Base-by-base conservation (phyloP, 2,797 vertebrate species). In the Chlorospingus semifuscus region DNA sequence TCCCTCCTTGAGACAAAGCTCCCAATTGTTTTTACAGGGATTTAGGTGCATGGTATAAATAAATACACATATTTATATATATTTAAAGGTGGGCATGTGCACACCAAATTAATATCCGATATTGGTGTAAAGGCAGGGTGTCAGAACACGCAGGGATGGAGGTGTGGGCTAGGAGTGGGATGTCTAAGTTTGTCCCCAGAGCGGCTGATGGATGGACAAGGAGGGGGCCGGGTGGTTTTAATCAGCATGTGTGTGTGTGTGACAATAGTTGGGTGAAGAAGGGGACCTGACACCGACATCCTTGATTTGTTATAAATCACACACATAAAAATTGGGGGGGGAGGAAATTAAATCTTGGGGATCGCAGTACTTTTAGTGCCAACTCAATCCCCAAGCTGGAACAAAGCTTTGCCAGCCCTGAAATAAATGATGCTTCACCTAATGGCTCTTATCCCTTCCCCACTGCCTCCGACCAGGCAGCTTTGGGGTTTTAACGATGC, bases 331-430 rank as follows among this genome's bases (percentile, higher is more conserved):
- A 82, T 32, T 12, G 21, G 18, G 10, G 6, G 10, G 11, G 26
- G 14, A 5, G 8, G 3, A 3, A 65, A 91, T 86, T 85, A 93
- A 91, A 93, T 90, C 82, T 13, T 8, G 44, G 76, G 72, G 66
- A 91, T 79, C 37, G 0, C 1, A 0, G 63, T 69, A 72, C n/a
- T 92, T 94, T 86, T 57, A 78, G 84, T 88, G 85, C 95, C 95
- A 94, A 81, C 82, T 84, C 91, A 93, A 44, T 90, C 83, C 85
- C 80, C 66, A 92, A 69, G 89, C 91, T 90, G 87, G 70, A 95
- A 96, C 94, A 96, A 97, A 91, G 95, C 83, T 95, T 94, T 95
- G 91, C 89, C 92, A 96, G 89, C 91, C 78, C 85, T 83, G 95
- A 91, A 93, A 96, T 88, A 94, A 94, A 88, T 76, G 83, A 88